phyloP scores from a whole-genome alignment of 2,113 vertebrate species.

The Muscicapa adusta region DNA sequence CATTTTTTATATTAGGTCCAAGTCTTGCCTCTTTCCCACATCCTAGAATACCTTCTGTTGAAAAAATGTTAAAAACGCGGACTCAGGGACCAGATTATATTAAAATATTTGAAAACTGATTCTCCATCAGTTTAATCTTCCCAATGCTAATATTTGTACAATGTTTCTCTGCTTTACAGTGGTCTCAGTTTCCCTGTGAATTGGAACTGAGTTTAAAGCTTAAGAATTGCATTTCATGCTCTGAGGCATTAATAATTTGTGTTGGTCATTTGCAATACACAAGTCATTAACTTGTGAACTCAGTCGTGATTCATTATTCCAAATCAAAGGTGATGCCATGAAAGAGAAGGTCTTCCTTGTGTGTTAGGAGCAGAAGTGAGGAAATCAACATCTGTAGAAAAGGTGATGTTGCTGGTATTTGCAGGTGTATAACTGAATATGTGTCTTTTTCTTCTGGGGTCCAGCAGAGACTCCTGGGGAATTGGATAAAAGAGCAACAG shows the following conservation, averaged over 20 bases:
- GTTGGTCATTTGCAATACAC: neutral
- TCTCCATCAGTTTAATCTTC: neutral
- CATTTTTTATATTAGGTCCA: neutral
- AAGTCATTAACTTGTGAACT: neutral
- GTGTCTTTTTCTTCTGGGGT: neutral
- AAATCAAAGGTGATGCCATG: neutral
- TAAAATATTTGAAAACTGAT: constrained; percentile 2
- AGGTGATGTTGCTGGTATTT: neutral
- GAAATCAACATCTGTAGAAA: neutral
- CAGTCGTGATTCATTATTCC: neutral
- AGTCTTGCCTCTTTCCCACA: neutral
- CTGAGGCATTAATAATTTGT: neutral
- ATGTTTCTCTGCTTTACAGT: neutral
- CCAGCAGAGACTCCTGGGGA: neutral
- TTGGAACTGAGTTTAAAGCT: neutral
- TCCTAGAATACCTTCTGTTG: neutral
- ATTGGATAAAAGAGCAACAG: neutral
- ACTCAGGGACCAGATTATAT: neutral
- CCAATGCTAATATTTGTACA: neutral
- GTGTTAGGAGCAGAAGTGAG: neutral
- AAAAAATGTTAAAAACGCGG: neutral
- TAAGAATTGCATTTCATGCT: neutral
- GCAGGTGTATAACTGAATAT: neutral
- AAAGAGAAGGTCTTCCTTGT: neutral
- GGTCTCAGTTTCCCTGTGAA: neutral